Base-by-base conservation (phyloP, 2,888 invertebrate genomes). In the Bugulina stolonifera region DNA sequence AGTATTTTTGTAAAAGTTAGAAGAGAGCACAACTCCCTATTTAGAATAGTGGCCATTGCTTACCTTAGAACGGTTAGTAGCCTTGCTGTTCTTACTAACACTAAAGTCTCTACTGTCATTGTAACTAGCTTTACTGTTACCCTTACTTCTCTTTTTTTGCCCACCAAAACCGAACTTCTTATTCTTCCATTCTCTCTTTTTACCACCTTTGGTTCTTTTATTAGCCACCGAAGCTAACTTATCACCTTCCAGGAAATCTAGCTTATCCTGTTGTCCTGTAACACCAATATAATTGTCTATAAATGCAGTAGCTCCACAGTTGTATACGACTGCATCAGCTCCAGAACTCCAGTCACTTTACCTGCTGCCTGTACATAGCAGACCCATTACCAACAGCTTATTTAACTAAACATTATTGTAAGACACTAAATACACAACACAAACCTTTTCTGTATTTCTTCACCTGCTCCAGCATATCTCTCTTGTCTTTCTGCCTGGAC, bases 141-240 rank as follows among this genome's bases (percentile, higher is more conserved):
- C 86, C 83, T 98, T 98, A 0, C 88, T 87, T 0, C 94, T 91
- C 80, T 91, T 91, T 86, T 98, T 98, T 82, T 93, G 94, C 0
- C 97, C 97, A 43, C 98, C 97, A 85, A 92, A 95, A 0, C 98
- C 97, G 85, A 91, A 98, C 83, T 92, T 94, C 73, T 90, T 88
- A 81, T 94, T 90, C 81, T 92, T 93, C 79, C 87, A 86, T 69
- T 81, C 77, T 69, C 85, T 76, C 74, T 78, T 25, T 69, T 25
- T 14, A 3, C 18, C 18, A 10, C 43, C 43, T 18, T 43, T 43
- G 5, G 10, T 43, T 5, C 10, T 18, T 10, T 43, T 18, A 54
- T 23, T 71, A 10, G 43, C 5, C 18, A 10, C 18, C 5, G 43
- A 43, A 43, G 43, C 18, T 43, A 18, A 10, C 18, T 55, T 74